Evolutionary conservation across 2,113 vertebrate species (phyloP), one percentile per base, ranked within the genome.

Genomic region (Chloropsis hardwickii): DNA sequence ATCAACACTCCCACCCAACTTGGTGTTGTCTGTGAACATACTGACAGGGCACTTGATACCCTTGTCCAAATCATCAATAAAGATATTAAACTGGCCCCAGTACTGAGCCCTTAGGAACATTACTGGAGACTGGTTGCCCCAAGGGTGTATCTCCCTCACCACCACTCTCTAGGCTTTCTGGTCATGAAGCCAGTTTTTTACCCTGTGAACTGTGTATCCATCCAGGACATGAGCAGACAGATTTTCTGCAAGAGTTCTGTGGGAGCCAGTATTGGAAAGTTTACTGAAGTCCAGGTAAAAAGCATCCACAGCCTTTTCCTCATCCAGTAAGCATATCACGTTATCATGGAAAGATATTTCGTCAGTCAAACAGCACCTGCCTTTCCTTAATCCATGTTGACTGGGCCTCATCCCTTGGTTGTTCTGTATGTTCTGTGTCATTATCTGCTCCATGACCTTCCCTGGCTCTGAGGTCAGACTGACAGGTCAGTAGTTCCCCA

Each of bases 131-230:
- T 48, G 35, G 12, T 10, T 57, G 31, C 14, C 12, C 29, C 2
- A 1, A 11, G 20, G 57, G 25, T 47, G 3, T 54, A 17, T 35
- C 11, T 58, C 42, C 4, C 12, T 35, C 29, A 14, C 12, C 29
- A 48, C 14, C 14, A 31, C 17, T 31, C 16, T 24, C n/a, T 47
- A 35, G 24, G 28, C 13, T 54, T 7, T 56, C n/a, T 64, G 27
- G 21, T 17, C 21, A 19, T 42, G 31, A 39, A 50, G 50, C 17
- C 57, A 31, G 4, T 10, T 48, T 71, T 71, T 48, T 27, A 35
- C 31, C 5, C 25, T 48, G 10, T 18, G 23, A 54, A 10, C 11
- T 64, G 18, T 72, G 25, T 11, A 9, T 25, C 24, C 0, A 0
- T 27, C 31, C 31, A 72, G 72, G 29, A 35, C 14, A n/a, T 16